Base-by-base conservation (phyloP, 2,797 vertebrate genomes). In the Channallabes apus region DNA sequence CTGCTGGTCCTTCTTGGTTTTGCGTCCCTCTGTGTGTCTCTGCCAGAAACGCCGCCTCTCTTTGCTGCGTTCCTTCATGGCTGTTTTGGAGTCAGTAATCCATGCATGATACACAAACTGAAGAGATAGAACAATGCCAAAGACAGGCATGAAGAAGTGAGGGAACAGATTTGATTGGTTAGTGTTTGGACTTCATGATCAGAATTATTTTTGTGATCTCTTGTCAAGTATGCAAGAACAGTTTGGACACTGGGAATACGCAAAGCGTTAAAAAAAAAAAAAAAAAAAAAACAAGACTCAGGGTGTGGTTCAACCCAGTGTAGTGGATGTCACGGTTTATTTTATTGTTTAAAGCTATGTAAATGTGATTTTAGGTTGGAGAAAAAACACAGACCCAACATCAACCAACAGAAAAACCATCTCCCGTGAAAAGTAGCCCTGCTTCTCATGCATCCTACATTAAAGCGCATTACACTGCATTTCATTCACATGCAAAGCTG, bases 21-120 rank as follows among this genome's bases (percentile, higher is more conserved):
- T 90, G 86, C 72, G 89, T 91, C 85, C 85, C 65, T 84, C 87
- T 90, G 84, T 93, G 89, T 87, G 93, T 90, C 89, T 94, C 94
- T 94, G 95, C 87, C 93, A 92, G 59, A 92, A 93, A 59, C 88
- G 86, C 54, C 92, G 95, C 86, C 94, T 97, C 32, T 96, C 96
- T 87, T 95, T 96, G 82, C 89, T 94, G 14, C 96, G 94, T 89
- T 97, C 97, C 88, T 95, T 96, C 86, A 98, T 93, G 1, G 97
- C 97, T 56, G 97, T 97, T 93, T 96, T 97, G 83, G 97, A 97
- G 91, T 99, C 97, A n/a, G 97, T 98, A 81, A 99, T 97, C 98
- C 97, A 98, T 86, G 98, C 97, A 82, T 98, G 97, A 91, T 99
- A 99, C 73, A 98, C 96, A 92, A 98, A 98, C 98, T 99, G 90